Evolutionary conservation across 2,888 invertebrate species (phyloP).

Genomic region (Junonia oenone): DNA sequence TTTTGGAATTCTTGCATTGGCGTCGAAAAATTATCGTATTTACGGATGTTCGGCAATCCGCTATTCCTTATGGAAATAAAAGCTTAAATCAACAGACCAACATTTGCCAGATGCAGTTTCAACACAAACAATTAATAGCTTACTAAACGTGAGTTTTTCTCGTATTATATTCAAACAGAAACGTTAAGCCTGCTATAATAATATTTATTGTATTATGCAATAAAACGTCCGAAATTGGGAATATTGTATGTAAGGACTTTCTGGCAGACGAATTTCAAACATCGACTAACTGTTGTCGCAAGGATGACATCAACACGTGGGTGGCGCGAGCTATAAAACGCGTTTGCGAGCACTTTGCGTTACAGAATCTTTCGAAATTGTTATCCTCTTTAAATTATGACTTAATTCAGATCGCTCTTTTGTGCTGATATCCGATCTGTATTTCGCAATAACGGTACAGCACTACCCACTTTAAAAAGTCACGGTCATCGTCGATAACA

Average conservation of each 20-base stretch:
- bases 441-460: conserved; percentile 55
- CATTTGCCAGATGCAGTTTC: neutral
- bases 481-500: conserved; percentile 34
- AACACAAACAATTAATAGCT: neutral
- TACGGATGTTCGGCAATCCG: neutral
- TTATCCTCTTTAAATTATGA: conserved; percentile 68
- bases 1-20: conserved; percentile 19
- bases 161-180: neutral
- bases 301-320: conserved; percentile 67
- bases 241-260: conserved; percentile 7
- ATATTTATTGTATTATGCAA: neutral
- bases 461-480: conserved; percentile 43
- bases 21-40: neutral
- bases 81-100: neutral
- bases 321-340: conserved; percentile 60
- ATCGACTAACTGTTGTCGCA: conserved; percentile 42
- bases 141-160: neutral
- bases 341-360: conserved; percentile 45
- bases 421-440: conserved; percentile 54
- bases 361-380: conserved; percentile 62
- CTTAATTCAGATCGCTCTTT: conserved; percentile 67
- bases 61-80: neutral
- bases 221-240: neutral
- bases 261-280: conserved; percentile 6
- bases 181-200: no score